phyloP scores from a whole-genome alignment of 2,888 invertebrate genomes.

The Tethea ocularis region DNA sequence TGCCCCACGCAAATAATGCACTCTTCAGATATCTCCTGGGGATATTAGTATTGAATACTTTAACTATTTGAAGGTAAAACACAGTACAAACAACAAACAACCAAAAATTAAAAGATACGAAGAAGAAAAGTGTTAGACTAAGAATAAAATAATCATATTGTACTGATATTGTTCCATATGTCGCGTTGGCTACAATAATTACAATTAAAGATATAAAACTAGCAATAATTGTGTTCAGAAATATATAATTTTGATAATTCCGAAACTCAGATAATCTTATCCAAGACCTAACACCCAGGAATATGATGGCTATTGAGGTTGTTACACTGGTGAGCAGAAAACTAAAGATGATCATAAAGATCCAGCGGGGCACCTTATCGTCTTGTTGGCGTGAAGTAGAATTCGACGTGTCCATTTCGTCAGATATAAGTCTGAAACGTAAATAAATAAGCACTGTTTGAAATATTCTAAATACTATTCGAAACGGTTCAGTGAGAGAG shows the following conservation, averaged over 20 bases:
- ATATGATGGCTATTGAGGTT: not conserved
- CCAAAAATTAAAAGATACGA: not conserved
- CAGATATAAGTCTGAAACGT: not conserved
- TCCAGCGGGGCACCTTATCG: not conserved
- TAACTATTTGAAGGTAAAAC: not conserved
- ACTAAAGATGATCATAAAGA: not conserved
- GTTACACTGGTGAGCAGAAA: not conserved
- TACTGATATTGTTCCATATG: not conserved
- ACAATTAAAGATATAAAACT: not conserved
- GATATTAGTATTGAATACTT: not conserved
- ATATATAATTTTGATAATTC: not conserved
- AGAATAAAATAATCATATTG: not conserved
- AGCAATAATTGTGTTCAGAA: not conserved
- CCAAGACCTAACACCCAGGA: not conserved
- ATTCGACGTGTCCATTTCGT: not conserved
- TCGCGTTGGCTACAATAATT: fast-evolving
- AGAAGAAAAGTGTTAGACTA: not conserved
- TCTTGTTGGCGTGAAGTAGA: not conserved
- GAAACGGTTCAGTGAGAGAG: not conserved
- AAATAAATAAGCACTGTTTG: no score
- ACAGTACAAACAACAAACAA: not conserved
- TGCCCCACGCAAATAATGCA: not conserved
- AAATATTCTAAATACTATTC: no score
- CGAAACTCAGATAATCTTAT: not conserved
- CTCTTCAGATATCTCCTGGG: not conserved